Evolutionary conservation across 2,888 invertebrate species (phyloP), one percentile per base, ranked within the genome.

Genomic region (Drosophila fulvimacula): DNA sequence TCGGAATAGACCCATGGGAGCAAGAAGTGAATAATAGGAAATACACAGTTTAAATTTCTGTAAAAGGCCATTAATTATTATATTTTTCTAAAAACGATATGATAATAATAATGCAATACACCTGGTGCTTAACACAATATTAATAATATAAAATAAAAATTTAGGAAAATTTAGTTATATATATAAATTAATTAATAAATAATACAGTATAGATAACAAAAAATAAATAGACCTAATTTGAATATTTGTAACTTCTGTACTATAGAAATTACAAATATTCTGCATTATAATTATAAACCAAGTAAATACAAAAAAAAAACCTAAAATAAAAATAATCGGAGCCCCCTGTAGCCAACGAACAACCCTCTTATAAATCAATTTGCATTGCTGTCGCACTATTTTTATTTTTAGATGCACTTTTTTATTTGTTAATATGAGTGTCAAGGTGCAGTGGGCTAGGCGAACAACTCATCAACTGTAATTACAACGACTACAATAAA

Each of bases 391-490:
- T 71, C 69, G 67, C 61, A 70, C 71, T 74, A 78, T 81, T 79
- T 89, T 71, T 85, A 85, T 76, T 77, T 83, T 81, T 82, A 70
- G 74, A 57, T 76, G 66, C 69, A 73, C 69, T 81, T 85, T 79
- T 73, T 79, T 52, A 32, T 21, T 44, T 19, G 34, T 51, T 71
- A 82, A 85, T 88, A 88, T 89, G 82, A 88, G 89, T 88, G 85
- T 89, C 85, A 85, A 85, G 85, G 85, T 88, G 89, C 81, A 86
- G 79, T 64, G 61, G 68, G 63, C 61, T 51, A 56, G 42, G 69
- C 58, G 53, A 59, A 75, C 62, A 69, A 58, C 53, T 64, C 62
- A 34, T 61, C 59, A 69, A 69, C 60, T 60, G 48, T 49, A 67
- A 66, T n/a, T 19, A 57, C 32, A 49, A 69, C 52, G 48, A 69